Conservation (phyloP, 2,888 invertebrate genomes). For the Agrotis ipsilon region DNA sequence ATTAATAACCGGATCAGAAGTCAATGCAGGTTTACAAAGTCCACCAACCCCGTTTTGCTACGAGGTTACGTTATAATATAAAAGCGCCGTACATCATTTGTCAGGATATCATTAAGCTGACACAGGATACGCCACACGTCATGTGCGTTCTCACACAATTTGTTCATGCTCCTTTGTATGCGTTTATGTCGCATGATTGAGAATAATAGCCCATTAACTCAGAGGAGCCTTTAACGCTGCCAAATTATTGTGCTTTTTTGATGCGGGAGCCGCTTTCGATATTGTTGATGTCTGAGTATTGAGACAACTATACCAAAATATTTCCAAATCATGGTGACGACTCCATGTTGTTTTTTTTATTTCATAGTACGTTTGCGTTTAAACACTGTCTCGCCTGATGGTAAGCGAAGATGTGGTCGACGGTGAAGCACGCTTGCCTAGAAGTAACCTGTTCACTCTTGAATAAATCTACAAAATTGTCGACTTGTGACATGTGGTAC, state of each 20-base stretch:
- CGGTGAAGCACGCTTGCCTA: too few species aligned
- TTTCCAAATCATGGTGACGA: too few species aligned
- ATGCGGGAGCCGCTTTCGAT: too few species aligned
- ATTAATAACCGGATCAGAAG: conserved; percentile 11
- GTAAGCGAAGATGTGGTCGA: too few species aligned
- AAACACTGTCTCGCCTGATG: background rate
- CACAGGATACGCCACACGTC: conserved; percentile 23
- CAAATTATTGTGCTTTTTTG: background rate
- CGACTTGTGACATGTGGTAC: too few species aligned
- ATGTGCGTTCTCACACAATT: conserved; percentile 24
- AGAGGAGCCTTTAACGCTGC: background rate
- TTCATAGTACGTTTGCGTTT: background rate
- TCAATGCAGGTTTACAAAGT: conserved; percentile 7
- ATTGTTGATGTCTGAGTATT: too few species aligned
- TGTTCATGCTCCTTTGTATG: conserved; percentile 16
- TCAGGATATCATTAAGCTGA: conserved; percentile 45
- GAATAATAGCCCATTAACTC: background rate
- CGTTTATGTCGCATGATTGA: background rate
- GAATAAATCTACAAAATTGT: too few species aligned
- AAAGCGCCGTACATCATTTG: conserved; percentile 24
- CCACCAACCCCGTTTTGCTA: background rate
- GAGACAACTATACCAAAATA: too few species aligned
- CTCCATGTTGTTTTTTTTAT: too few species aligned
- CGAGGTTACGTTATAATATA: conserved; percentile 1
- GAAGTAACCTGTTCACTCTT: too few species aligned